These are phyloP conservation scores for Chionomys nivalis DNA, from an alignment of 2,113 vertebrate genomes.

Conservation along the genomic window DNA sequence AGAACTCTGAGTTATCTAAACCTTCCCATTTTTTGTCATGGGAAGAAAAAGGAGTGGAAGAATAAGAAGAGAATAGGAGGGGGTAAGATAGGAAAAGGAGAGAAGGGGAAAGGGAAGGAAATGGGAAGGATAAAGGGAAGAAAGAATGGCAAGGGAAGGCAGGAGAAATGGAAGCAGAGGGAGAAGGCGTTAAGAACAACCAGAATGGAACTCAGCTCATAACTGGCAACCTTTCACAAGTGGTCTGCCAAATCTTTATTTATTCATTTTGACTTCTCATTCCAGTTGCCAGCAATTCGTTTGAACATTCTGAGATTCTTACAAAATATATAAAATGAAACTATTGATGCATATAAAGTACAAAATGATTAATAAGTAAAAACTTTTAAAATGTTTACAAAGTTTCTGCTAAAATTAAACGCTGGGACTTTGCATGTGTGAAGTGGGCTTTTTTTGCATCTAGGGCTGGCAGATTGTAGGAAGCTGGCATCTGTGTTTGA, in stretches of 20 bases:
- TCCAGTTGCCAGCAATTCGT: constrained; percentile 66
- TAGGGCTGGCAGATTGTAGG: neutral
- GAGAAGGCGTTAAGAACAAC: neutral
- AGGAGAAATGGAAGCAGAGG: too few species aligned
- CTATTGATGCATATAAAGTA: constrained; percentile 58
- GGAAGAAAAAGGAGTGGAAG: too few species aligned
- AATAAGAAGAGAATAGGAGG: too few species aligned
- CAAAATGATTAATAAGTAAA: constrained; percentile 75
- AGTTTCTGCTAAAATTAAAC: constrained; percentile 69
- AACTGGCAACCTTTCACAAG: constrained; percentile 23
- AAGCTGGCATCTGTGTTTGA: neutral
- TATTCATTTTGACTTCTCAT: constrained; percentile 69
- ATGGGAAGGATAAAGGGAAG: neutral
- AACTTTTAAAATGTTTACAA: constrained; percentile 66
- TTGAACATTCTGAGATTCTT: constrained; percentile 54
- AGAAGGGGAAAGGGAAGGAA: too few species aligned
- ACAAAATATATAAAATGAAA: constrained; percentile 48
- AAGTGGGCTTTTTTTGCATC: constrained; percentile 27
- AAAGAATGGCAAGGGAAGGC: too few species aligned
- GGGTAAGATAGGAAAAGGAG: neutral
- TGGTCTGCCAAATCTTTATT: constrained; percentile 67
- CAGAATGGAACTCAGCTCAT: constrained; percentile 3
- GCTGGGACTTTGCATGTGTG: neutral
- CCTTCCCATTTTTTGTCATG: neutral
- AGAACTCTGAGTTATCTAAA: too few species aligned